Conservation (phyloP, 2,113 vertebrate genomes). For the Catharus minimus region DNA sequence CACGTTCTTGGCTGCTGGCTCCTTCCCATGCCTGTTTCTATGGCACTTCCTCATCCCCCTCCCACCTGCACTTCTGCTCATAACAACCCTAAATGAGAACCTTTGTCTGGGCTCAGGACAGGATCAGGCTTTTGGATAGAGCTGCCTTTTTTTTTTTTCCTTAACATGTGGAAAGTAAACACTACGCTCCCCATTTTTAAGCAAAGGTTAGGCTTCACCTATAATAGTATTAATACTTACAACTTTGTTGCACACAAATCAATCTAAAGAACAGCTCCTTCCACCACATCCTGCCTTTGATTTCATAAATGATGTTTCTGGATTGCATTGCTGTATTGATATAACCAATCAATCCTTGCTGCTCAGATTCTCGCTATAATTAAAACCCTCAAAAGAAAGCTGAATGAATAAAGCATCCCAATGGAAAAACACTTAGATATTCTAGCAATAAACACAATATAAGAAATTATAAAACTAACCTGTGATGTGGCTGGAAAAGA, state of each 20-base stretch:
- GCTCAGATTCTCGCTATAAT: not conserved
- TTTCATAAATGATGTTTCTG: not conserved
- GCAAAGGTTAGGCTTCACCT: not conserved
- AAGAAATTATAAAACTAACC: not conserved
- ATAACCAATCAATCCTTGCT: not conserved
- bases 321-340: not conserved
- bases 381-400: not conserved
- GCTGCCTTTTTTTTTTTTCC: not conserved
- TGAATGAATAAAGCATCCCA: not conserved
- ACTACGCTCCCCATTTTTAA: not conserved
- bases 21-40: conserved; percentile 28
- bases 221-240: not conserved
- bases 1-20: not conserved
- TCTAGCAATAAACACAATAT: not conserved
- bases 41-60: not conserved
- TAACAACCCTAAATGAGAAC: not conserved
- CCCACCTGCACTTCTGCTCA: not conserved
- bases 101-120: not conserved
- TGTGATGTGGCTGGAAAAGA: not conserved
- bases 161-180: not conserved
- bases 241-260: not conserved
- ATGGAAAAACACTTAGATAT: not conserved
- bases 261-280: not conserved
- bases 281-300: not conserved
- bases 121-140: not conserved